Base-by-base conservation (phyloP, 2,113 vertebrate genomes). In the Cyanocitta stelleri region DNA sequence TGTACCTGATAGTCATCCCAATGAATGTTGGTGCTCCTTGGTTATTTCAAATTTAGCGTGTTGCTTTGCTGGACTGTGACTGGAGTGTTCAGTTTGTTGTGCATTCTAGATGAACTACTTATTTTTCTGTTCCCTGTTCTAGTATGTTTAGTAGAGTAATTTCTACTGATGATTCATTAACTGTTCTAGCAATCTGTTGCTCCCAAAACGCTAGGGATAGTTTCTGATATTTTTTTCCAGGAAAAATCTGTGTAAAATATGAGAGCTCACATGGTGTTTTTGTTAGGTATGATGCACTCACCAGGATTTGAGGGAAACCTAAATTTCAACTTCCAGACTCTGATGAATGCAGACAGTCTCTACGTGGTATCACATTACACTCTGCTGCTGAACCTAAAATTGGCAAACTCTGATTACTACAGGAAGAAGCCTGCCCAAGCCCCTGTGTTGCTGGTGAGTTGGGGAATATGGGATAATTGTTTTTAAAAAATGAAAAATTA, bases 381-480 rank as follows among this genome's bases (percentile, higher is more conserved):
- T n/a, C 98, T 99, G 39, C 98, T 99, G 78, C 98, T 99, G 93
- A 99, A 99, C 90, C 98, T 99, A 76, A 99, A 99, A 89, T 98
- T 99, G 52, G 98, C 98, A 91, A 98, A 98, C 55, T 97, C 98
- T 0, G 99, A 99, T 96, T 99, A 98, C 98, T 99, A 99, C 98
- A 97, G 98, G 30, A 98, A 98, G 83, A 98, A 99, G 52, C 97
- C 98, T 5, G 49, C 98, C 21, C 97, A 98, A 58, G 94, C 98
- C 0, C 97, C 98, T 5, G 96, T 98, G 69, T 97, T 97, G 91
- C 91, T 99, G 98, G 99, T 99, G 95, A 97, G 98, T 96, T 84
- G 44, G 61, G 23, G 56, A 85, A 92, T 78, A 41, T 51, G 62
- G 76, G 39, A 71, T 74, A 84, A 87, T 68, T 71, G 29, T 85